Base-by-base conservation (phyloP, 35 echinoderm and acorn worm species). In the Ophiothrix spiculata region DNA sequence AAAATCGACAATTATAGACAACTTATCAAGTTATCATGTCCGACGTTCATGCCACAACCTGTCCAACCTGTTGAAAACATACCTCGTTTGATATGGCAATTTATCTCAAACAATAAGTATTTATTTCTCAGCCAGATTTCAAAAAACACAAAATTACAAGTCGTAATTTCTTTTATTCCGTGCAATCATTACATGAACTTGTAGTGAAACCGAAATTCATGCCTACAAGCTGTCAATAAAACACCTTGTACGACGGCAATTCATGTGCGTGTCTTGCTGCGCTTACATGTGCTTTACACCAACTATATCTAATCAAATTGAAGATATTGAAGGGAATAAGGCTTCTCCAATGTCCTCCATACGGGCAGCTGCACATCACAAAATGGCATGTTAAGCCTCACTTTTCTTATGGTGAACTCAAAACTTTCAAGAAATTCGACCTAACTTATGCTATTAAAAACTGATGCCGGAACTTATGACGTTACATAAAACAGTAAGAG, bases 231-330 rank as follows among this genome's bases (percentile, higher is more conserved):
- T 15, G 60, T 69, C 60, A 69, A 69, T 69, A 69, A 2, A 25
- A 69, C 60, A 69, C 60, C 16, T 15, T 69, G 60, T 69, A 25
- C 29, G 60, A 69, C 60, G 29, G 60, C 29, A 69, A 69, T 69
- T 25, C 60, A 69, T 69, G 60, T 12, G 60, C 60, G 60, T 69
- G 60, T 69, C 60, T 6, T 25, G 29, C 60, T 28, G 29, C 29
- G 60, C 60, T 69, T 69, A 69, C 60, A 69, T 69, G 29, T 69
- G 60, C 60, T 69, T 69, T 69, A 69, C 60, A 69, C 60, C 60
- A 4, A 28, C 17, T 25, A 69, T 15, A 2, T n/a, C 25, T 69
- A 15, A 69, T 69, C 60, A 69, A 69, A 6, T 69, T 69, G 60
- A 69, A 69, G 60, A 69, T 69, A 69, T 69, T 25, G 60, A 69